phyloP scores from a whole-genome alignment of 2,797 vertebrate genomes.

The Rhyacichthys aspro region DNA sequence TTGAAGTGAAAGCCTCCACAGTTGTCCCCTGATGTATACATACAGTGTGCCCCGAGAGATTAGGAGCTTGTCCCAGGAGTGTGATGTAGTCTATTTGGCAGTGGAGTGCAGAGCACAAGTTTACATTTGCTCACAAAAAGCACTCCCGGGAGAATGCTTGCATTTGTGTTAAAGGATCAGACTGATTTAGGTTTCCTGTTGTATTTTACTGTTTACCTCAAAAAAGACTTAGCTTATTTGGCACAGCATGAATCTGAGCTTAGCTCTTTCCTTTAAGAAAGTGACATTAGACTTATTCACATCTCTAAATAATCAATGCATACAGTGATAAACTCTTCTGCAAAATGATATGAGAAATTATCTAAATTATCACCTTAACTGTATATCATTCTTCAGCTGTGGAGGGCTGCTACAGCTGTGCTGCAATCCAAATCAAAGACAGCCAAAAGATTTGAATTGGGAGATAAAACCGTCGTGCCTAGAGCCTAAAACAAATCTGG shows the following conservation, averaged over 20 bases:
- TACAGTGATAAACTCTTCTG: too few species aligned
- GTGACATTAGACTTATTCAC: too few species aligned
- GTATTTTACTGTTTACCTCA: slow-evolving; percentile 30
- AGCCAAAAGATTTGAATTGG: neutral
- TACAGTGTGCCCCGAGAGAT: slow-evolving; percentile 26
- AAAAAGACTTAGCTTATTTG: neutral
- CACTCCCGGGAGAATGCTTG: slow-evolving; percentile 41
- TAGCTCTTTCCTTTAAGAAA: too few species aligned
- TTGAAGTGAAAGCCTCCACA: slow-evolving; percentile 19
- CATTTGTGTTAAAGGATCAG: slow-evolving; percentile 28
- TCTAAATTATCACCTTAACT: neutral
- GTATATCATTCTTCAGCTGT: neutral
- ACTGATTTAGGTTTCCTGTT: slow-evolving; percentile 18
- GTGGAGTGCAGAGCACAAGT: slow-evolving; percentile 29
- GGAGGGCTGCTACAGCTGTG: neutral
- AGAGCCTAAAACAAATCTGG: slow-evolving; percentile 6
- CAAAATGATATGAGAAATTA: too few species aligned
- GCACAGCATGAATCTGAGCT: neutral
- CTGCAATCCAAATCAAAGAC: slow-evolving; percentile 1
- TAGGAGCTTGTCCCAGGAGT: slow-evolving; percentile 36
- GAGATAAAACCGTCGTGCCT: slow-evolving; percentile 3
- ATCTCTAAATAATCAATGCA: too few species aligned
- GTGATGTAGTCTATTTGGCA: slow-evolving; percentile 40
- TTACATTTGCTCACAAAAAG: slow-evolving; percentile 52
- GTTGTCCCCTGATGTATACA: slow-evolving; percentile 31